These are phyloP conservation scores for Mastomys coucha DNA, from an alignment of 2,113 vertebrate genomes.

Conservation along the genomic window DNA sequence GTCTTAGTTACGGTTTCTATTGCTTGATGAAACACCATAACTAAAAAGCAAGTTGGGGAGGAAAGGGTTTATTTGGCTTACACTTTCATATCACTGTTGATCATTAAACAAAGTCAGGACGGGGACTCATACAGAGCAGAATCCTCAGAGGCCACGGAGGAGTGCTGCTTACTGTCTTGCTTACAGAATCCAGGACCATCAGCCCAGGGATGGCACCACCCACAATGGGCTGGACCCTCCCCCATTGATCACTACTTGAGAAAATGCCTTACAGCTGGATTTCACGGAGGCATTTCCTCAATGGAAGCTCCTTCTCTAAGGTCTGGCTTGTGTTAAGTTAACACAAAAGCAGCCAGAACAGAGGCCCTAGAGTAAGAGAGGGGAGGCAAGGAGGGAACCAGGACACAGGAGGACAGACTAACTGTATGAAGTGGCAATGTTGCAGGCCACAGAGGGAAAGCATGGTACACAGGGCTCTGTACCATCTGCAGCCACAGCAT, in stretches of 20 bases:
- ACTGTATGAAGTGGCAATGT: background rate
- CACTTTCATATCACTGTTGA: background rate
- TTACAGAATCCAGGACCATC: background rate
- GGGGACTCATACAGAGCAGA: background rate
- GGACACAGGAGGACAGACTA: background rate
- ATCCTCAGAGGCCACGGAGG: background rate
- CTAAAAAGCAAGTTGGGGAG: background rate
- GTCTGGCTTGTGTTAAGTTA: background rate
- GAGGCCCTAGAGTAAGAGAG: background rate
- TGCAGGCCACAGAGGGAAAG: background rate
- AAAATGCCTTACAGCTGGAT: background rate
- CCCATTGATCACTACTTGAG: background rate
- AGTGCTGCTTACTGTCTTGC: background rate
- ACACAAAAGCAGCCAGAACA: background rate
- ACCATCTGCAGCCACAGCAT: background rate
- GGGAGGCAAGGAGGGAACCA: background rate
- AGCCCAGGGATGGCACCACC: background rate
- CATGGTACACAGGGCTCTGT: background rate
- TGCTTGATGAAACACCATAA: background rate
- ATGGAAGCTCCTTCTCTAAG: background rate
- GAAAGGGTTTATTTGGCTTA: background rate
- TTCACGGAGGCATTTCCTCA: background rate
- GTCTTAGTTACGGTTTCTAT: background rate
- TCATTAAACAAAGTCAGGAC: background rate
- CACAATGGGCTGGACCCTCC: background rate